Percentiles rank a stretch among this genome's conserved stretches.
These are phyloP conservation scores for Hippopotamyrus pictus DNA, from an alignment of 2,797 vertebrate genomes.

Conservation along the genomic window DNA sequence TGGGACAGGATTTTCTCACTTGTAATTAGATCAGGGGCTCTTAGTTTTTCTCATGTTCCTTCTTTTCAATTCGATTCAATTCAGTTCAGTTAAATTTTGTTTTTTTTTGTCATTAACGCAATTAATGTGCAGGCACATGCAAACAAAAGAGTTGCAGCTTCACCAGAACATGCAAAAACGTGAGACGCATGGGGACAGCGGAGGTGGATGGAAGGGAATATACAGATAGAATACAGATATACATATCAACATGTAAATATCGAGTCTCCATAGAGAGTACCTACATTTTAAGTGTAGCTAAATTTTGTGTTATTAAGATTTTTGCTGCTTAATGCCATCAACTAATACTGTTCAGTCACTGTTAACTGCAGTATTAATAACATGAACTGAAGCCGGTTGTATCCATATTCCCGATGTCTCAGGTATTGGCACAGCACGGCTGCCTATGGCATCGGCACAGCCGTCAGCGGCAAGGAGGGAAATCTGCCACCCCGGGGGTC, in stretches of 20 bases:
- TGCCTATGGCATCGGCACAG: conserved; percentile 83
- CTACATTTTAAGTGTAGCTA: background rate
- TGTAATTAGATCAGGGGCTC: background rate
- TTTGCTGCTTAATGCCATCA: background rate
- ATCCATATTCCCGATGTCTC: background rate
- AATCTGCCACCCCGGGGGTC: conserved; percentile 71
- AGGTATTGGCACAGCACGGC: conserved; percentile 96
- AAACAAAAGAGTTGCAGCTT: background rate
- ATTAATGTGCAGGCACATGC: background rate
- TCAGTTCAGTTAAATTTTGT: background rate
- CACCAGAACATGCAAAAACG: background rate
- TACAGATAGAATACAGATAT: background rate
- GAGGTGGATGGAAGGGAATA: background rate
- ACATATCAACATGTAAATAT: background rate
- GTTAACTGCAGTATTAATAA: background rate
- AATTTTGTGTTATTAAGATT: background rate
- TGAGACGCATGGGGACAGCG: no score
- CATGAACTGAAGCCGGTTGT: background rate
- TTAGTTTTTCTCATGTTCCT: background rate
- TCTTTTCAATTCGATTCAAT: background rate
- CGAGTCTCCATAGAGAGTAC: background rate
- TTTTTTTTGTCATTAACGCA: background rate
- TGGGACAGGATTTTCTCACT: background rate
- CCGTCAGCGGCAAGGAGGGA: conserved; percentile 62
- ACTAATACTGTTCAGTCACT: background rate